These are phyloP conservation scores for Pica pica DNA, from an alignment of 2,113 vertebrate genomes.

Conservation along the genomic window DNA sequence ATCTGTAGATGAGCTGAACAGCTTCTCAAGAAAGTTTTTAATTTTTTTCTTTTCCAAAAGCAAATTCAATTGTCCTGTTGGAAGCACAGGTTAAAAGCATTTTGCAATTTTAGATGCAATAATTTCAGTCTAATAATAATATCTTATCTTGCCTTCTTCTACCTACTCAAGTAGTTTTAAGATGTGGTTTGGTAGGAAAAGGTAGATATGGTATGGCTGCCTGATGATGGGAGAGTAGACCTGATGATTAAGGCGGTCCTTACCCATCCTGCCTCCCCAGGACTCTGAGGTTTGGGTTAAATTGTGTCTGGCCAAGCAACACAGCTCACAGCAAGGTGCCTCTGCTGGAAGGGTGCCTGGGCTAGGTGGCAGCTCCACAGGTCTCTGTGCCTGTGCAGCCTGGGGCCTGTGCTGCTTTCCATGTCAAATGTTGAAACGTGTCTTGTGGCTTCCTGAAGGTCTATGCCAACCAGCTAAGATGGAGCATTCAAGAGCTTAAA, in stretches of 20 bases:
- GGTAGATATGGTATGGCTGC: neutral
- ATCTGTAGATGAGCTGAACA: neutral
- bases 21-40: neutral
- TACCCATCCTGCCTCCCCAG: neutral
- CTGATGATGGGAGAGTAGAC: neutral
- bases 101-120: neutral
- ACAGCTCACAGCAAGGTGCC: neutral
- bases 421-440: neutral
- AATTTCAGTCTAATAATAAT: neutral
- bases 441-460: neutral
- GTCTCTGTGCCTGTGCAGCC: fast-evolving
- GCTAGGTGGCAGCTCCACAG: neutral
- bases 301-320: fast-evolving
- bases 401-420: neutral
- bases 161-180: neutral
- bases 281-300: neutral
- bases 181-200: neutral
- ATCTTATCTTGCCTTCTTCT: neutral
- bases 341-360: neutral
- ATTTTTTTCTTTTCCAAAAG: neutral
- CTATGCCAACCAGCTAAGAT: neutral
- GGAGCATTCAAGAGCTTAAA: neutral
- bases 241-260: neutral
- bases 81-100: neutral
- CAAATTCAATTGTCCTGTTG: neutral